These are phyloP conservation scores for Neostethus bicornis DNA, from an alignment of 2,797 vertebrate genomes.

Conservation along the genomic window DNA sequence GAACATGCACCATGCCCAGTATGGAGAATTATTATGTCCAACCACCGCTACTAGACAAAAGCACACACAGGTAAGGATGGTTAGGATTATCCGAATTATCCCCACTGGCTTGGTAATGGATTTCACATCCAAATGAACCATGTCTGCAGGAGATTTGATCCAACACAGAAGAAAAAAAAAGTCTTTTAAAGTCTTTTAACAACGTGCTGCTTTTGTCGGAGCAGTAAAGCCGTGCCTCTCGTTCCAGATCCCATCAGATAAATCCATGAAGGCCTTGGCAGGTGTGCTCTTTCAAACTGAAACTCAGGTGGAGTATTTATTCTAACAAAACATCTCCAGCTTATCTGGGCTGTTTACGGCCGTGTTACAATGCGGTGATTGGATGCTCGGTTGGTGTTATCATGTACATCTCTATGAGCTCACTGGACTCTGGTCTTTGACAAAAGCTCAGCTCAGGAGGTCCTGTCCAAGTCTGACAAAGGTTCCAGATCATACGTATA, in stretches of 20 bases:
- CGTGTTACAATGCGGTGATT: constrained; percentile 47
- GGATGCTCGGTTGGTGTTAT: constrained; percentile 51
- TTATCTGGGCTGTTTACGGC: constrained; percentile 70
- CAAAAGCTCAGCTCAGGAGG: constrained; percentile 4
- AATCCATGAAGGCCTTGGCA: constrained; percentile 31
- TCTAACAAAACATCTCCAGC: constrained; percentile 40
- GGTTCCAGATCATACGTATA: constrained; percentile 3
- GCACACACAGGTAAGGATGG: constrained; percentile 76
- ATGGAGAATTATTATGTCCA: rapidly evolving
- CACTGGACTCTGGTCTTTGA: constrained; percentile 67
- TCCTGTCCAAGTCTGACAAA: constrained; percentile 7
- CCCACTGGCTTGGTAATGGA: constrained; percentile 70
- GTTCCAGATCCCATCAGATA: constrained; percentile 7
- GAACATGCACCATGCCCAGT: constrained; percentile 89
- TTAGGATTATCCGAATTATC: constrained; percentile 76
- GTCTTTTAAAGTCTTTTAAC: constrained; percentile 9
- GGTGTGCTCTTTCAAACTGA: constrained; percentile 30
- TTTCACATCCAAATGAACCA: constrained; percentile 60
- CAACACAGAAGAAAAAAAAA: neutral
- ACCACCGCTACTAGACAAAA: constrained; percentile 83
- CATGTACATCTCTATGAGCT: constrained; percentile 15
- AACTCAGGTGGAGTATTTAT: constrained; percentile 24
- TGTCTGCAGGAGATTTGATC: constrained; percentile 16
- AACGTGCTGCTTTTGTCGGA: neutral
- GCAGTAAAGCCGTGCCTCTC: neutral